These are phyloP conservation scores for Brachionus koreanus DNA, from an alignment of 1,140 invertebrate species.

Conservation along the genomic window DNA sequence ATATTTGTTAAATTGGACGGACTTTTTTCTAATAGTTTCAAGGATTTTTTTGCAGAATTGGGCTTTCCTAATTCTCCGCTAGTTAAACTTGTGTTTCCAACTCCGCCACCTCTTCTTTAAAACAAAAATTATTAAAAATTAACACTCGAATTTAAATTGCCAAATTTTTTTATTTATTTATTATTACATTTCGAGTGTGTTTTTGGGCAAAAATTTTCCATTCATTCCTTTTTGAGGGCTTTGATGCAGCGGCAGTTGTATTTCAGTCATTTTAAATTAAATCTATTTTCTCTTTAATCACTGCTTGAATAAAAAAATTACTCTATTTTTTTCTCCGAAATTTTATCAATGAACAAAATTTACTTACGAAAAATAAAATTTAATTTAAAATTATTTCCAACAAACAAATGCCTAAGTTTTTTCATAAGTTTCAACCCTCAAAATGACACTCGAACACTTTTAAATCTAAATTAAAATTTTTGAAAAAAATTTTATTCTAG, in stretches of 20 bases:
- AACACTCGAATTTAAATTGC: not conserved
- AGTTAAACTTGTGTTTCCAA: not conserved
- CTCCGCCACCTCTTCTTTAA: slow-evolving; percentile 26
- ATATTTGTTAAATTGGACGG: not conserved
- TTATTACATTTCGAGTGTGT: slow-evolving; percentile 37
- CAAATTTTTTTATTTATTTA: not conserved
- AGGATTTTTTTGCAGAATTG: not conserved
- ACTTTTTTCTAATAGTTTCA: slow-evolving; percentile 33
- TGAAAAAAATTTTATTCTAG: no score
- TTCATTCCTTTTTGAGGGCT: slow-evolving; percentile 40
- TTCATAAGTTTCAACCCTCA: not conserved
- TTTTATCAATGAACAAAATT: not conserved
- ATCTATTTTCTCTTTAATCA: not conserved
- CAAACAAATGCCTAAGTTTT: not conserved
- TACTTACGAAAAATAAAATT: slow-evolving; percentile 30
- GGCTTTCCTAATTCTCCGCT: not conserved
- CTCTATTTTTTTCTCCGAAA: no score
- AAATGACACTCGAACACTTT: not conserved
- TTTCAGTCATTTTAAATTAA: slow-evolving; percentile 38
- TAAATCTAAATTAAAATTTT: not conserved
- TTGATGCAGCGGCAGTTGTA: slow-evolving; percentile 42
- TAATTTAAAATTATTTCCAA: not conserved
- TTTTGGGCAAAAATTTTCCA: slow-evolving; percentile 44
- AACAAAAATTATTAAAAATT: not conserved
- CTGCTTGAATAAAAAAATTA: not conserved